A percentile compares a stretch with the other conserved stretches of the same genome.
Conservation (phyloP, 2,888 invertebrate species). For the Papilio elwesi region DNA sequence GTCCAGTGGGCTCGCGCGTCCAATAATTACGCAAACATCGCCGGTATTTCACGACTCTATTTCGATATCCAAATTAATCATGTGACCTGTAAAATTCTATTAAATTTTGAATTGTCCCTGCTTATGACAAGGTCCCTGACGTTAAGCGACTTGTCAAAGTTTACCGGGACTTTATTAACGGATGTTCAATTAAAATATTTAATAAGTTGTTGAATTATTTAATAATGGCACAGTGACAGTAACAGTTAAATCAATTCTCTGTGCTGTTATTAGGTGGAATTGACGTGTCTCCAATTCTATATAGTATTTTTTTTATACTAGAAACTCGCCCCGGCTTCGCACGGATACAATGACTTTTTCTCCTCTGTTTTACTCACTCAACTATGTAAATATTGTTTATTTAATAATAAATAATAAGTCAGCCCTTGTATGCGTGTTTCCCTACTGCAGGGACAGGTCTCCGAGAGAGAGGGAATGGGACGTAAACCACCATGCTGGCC, state of each 20-base stretch:
- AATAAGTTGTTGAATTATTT: slow-evolving; percentile 1
- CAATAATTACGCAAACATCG: background rate
- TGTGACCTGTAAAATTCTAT: slow-evolving; percentile 17
- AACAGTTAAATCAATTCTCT: slow-evolving; percentile 3
- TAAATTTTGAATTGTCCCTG: slow-evolving; percentile 10
- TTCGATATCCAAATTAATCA: slow-evolving; percentile 4
- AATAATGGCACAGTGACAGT: no score
- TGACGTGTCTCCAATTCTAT: background rate
- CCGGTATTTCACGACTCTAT: background rate
- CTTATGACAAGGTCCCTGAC: slow-evolving; percentile 17
- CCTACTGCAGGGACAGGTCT: no score
- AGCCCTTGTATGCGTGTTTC: no score
- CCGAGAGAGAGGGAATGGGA: no score
- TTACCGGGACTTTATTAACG: slow-evolving; percentile 7
- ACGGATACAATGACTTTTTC: no score
- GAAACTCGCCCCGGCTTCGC: no score
- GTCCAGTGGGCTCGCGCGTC: no score
- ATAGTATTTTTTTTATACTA: background rate
- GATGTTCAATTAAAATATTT: slow-evolving; percentile 22
- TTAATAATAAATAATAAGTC: no score
- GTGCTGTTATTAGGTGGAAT: background rate
- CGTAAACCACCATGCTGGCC: no score
- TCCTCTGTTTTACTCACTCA: no score
- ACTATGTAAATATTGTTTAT: no score
- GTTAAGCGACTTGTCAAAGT: slow-evolving; percentile 9